A percentile compares a stretch with the other conserved stretches of the same genome.
phyloP scores from a whole-genome alignment of 35 echinoderm and acorn worm species.

The Heliocidaris erythrogramma region DNA sequence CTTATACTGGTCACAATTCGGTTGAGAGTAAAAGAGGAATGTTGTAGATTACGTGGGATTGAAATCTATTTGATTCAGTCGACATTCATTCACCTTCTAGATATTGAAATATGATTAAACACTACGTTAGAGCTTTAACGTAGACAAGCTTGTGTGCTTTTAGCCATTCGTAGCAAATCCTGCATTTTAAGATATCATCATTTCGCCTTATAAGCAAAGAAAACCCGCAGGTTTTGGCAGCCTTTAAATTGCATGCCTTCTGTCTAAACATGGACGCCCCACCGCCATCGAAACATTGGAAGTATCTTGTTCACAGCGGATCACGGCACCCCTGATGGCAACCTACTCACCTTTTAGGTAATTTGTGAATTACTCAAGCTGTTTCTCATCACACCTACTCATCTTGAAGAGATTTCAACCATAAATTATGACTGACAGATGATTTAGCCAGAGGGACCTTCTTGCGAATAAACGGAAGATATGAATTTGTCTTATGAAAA shows the following conservation, averaged over 20 bases:
- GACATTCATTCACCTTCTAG: too few relatives aligned
- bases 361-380: constrained; percentile 18
- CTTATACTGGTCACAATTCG: too few relatives aligned
- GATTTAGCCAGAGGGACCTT: neutral
- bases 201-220: too few relatives aligned
- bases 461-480: constrained; percentile 1
- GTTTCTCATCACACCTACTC: constrained; percentile 1
- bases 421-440: constrained; percentile 4
- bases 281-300: neutral
- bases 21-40: too few relatives aligned
- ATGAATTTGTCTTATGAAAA: neutral
- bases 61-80: too few relatives aligned
- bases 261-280: neutral
- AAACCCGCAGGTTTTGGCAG: too few relatives aligned
- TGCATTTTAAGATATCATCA: too few relatives aligned
- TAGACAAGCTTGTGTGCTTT: too few relatives aligned
- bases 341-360: neutral
- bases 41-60: too few relatives aligned
- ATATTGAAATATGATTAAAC: too few relatives aligned
- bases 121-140: too few relatives aligned
- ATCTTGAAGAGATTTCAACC: neutral
- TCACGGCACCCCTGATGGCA: neutral
- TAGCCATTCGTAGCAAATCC: too few relatives aligned
- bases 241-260: neutral
- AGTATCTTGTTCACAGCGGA: neutral